These are phyloP conservation scores for Bombus cullumanus DNA, from an alignment of 1,140 invertebrate species.

Conservation along the genomic window DNA sequence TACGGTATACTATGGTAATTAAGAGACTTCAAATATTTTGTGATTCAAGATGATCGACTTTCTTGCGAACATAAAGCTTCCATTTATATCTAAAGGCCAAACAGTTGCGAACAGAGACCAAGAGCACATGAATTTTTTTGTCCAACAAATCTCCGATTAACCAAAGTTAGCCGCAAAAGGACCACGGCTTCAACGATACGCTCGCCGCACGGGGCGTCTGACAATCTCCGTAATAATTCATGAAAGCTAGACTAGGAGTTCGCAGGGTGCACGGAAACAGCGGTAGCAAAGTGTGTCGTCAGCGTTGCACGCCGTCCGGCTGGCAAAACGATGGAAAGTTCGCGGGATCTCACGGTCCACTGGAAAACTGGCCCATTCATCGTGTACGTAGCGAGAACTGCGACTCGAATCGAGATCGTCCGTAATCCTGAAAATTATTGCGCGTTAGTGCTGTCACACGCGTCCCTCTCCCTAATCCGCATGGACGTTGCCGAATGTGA, in stretches of 20 bases:
- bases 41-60: neutral
- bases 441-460: conserved; percentile 13
- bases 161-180: neutral
- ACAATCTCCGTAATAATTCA: conserved; percentile 38
- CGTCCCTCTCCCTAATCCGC: conserved; percentile 1
- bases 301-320: conserved; percentile 25
- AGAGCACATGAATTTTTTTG: neutral
- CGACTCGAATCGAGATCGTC: neutral
- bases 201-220: neutral
- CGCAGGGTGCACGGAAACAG: neutral
- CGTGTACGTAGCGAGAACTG: neutral
- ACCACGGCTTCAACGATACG: neutral
- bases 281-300: conserved; percentile 40
- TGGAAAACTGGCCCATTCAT: conserved; percentile 45
- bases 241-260: neutral
- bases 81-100: neutral
- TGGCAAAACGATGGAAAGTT: conserved; percentile 38
- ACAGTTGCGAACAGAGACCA: neutral
- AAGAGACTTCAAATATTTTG: neutral
- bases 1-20: too few relatives aligned
- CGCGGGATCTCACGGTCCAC: conserved; percentile 20
- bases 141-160: neutral
- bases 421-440: conserved; percentile 49
- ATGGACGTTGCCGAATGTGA: neutral
- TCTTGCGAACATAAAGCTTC: neutral